Percentiles rank a stretch among this genome's conserved stretches.
These are phyloP conservation scores for Rhegmatorhina hoffmannsi DNA, from an alignment of 2,113 vertebrate species.

Conservation along the genomic window DNA sequence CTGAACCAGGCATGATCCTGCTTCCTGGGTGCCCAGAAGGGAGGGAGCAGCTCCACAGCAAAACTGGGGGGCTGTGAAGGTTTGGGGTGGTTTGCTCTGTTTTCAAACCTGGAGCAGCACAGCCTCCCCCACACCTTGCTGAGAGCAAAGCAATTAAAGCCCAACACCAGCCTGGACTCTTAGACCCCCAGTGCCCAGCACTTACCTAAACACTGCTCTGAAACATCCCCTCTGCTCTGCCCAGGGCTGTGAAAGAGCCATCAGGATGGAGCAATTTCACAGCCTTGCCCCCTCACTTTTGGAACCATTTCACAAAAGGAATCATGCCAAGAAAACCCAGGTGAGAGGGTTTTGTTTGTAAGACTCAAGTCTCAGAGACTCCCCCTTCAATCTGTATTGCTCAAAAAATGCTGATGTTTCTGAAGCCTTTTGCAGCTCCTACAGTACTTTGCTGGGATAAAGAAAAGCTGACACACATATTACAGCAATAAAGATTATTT, in stretches of 20 bases:
- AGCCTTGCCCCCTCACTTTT: neutral
- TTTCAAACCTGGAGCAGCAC: rapidly evolving
- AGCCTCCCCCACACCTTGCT: rapidly evolving
- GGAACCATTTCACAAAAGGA: neutral
- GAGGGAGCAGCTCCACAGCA: neutral
- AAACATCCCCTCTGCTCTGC: neutral
- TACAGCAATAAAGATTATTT: neutral
- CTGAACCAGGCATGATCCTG: rapidly evolving
- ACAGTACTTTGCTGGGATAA: neutral
- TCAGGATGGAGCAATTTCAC: neutral
- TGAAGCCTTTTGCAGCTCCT: neutral
- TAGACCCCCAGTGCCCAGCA: rapidly evolving
- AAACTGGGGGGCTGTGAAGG: neutral
- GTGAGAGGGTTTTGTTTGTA: neutral
- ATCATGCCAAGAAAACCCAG: neutral
- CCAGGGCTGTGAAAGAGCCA: neutral
- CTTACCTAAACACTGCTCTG: neutral
- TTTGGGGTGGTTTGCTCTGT: neutral
- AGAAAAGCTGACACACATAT: neutral
- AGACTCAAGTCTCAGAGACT: neutral
- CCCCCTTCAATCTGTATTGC: neutral
- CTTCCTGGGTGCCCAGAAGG: neutral
- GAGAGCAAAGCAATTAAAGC: rapidly evolving
- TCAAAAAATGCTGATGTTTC: neutral
- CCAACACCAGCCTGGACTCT: neutral